Evolutionary conservation across 1,140 invertebrate genomes (phyloP).

Genomic region (Magallana angulata): DNA sequence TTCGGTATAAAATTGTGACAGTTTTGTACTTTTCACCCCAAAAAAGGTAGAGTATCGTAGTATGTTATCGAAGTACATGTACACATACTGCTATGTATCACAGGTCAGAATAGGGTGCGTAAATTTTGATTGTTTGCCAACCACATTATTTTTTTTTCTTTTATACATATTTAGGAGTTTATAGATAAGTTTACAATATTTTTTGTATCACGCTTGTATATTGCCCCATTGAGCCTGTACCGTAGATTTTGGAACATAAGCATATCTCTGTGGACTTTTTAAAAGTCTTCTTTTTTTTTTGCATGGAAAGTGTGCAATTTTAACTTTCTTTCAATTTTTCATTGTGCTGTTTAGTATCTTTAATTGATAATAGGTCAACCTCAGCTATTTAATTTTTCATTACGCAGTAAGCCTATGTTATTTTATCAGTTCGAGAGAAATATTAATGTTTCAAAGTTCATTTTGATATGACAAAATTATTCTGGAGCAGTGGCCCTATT

Average conservation of each 20-base stretch:
- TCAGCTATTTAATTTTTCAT: too few species aligned
- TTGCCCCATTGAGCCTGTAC: too few species aligned
- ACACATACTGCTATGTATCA: conserved; percentile 46
- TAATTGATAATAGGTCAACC: too few species aligned
- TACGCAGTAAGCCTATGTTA: background rate
- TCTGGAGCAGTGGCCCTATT: background rate
- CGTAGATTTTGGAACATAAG: too few species aligned
- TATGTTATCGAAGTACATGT: conserved; percentile 48
- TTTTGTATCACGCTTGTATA: too few species aligned
- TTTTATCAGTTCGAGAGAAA: conserved; percentile 33
- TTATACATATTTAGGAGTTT: too few species aligned
- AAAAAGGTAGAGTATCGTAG: conserved; percentile 52
- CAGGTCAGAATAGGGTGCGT: conserved; percentile 45
- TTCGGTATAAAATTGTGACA: conserved; percentile 50
- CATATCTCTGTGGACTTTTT: too few species aligned
- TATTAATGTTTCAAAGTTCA: conserved; percentile 35
- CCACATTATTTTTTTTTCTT: background rate
- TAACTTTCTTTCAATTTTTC: too few species aligned
- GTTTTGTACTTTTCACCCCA: conserved; percentile 65
- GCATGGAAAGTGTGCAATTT: too few species aligned
- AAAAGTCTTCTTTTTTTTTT: too few species aligned
- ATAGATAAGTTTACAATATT: too few species aligned
- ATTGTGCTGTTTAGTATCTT: too few species aligned
- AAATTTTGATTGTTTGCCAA: conserved; percentile 53
- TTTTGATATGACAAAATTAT: background rate